Percentiles rank a stretch among this genome's conserved stretches.
These are phyloP conservation scores for Propithecus deckenii DNA, from an alignment of 2,797 vertebrate genomes.

Conservation along the genomic window DNA sequence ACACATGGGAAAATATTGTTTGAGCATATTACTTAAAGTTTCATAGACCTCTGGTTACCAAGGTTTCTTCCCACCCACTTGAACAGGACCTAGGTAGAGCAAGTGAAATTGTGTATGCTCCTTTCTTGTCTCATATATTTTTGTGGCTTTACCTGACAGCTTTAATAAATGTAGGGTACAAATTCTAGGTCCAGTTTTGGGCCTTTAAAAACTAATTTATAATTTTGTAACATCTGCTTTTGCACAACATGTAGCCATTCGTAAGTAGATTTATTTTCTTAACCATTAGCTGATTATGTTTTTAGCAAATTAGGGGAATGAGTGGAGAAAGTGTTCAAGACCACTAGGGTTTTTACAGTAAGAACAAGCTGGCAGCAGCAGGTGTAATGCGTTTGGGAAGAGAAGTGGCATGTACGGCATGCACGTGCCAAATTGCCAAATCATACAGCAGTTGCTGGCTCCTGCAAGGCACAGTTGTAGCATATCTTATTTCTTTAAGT, in stretches of 20 bases:
- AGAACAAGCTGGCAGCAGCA: neutral
- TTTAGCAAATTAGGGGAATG: neutral
- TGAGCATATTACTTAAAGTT: neutral
- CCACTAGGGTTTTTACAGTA: neutral
- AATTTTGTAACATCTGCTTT: conserved; percentile 33
- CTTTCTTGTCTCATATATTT: neutral
- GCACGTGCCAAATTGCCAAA: neutral
- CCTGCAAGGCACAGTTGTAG: neutral
- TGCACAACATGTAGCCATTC: neutral
- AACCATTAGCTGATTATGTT: neutral
- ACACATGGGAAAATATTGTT: neutral
- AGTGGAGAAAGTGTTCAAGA: neutral
- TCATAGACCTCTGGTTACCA: neutral
- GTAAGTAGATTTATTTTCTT: neutral
- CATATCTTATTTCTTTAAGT: neutral
- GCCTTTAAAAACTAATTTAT: neutral
- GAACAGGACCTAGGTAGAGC: neutral
- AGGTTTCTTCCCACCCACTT: neutral
- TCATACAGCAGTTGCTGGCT: neutral
- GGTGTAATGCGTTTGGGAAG: neutral
- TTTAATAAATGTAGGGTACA: neutral
- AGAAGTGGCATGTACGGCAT: neutral
- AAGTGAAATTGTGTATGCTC: neutral
- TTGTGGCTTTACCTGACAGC: neutral
- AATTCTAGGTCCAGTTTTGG: neutral